phyloP scores from a whole-genome alignment of 2,113 vertebrate species.

The Perca flavescens region DNA sequence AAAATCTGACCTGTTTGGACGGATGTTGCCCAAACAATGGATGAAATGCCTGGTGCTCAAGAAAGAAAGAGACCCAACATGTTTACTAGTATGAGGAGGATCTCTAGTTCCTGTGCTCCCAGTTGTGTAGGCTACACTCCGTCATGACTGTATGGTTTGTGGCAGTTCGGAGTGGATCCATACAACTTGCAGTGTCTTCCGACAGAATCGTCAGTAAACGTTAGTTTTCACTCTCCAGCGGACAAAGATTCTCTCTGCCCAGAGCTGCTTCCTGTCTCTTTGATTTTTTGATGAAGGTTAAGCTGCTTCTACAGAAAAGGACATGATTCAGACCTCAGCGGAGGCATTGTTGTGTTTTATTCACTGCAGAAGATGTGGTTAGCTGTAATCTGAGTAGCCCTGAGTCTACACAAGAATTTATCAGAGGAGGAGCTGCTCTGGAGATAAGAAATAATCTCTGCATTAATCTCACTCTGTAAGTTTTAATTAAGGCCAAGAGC shows the following conservation, averaged over 20 bases:
- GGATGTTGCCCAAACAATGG: background rate
- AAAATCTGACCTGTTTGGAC: background rate
- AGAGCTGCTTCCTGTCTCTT: conserved; percentile 14
- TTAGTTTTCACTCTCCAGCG: conserved; percentile 12
- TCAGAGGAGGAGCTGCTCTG: conserved; percentile 8
- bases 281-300: conserved; percentile 33
- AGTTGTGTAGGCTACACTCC: background rate
- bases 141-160: conserved; percentile 10
- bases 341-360: conserved; percentile 40
- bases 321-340: conserved; percentile 13
- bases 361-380: conserved; percentile 2
- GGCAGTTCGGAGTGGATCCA: conserved; percentile 15
- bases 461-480: conserved; percentile 15
- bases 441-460: conserved; percentile 14
- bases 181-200: conserved; percentile 12
- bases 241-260: conserved; percentile 3
- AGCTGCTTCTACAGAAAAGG: conserved; percentile 16
- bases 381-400: conserved; percentile 25
- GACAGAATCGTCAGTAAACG: conserved; percentile 12
- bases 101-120: background rate
- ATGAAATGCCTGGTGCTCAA: background rate
- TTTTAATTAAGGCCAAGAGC: conserved; percentile 12
- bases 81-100: background rate
- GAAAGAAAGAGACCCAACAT: background rate
- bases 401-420: conserved; percentile 11